Base-by-base conservation (phyloP, 2,113 vertebrate species). In the Muntiacus reevesi region DNA sequence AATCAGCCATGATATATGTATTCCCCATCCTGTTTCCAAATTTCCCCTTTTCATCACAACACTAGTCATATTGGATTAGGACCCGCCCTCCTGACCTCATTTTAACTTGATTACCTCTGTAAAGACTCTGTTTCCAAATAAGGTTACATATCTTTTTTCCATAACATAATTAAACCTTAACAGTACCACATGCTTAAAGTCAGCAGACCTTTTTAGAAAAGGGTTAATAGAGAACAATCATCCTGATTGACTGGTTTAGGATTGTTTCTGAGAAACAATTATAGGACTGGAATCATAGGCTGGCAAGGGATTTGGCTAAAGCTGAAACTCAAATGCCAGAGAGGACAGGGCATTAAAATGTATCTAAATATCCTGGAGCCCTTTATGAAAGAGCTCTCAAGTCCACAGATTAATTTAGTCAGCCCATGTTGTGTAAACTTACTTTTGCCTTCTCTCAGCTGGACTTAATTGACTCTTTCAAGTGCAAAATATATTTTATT, bases 401-500 rank as follows among this genome's bases (percentile, higher is more conserved):
- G 57, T 2, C 40, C 19, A 40, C n/a, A 92, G 28, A 86, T 92
- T 91, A 59, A 86, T 91, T 76, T 87, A 93, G 57, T 28, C 23
- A 30, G 23, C 10, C 82, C 43, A 1, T n/a, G 50, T 45, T 81
- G 14, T 28, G 85, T n/a, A 83, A 85, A 60, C 16, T 94, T 79
- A 40, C 40, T 97, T 91, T 94, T 87, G 47, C 40, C 28, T 76
- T 79, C 43, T 87, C 15, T 94, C 14, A 33, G 13, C 1, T 62
- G 2, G 67, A 36, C 36, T 45, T 85, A 55, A 74, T n/a, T 55
- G 40, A 82, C 60, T 76, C 45, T 30, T 89, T 64, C 50, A 89
- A 87, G n/a, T 78, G 74, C 23, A 94, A 90, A 93, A 43, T 55
- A n/a, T 43, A 60, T 87, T 93, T 93, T 86, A n/a, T 62, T 94